A percentile compares a stretch with the other conserved stretches of the same genome.
Evolutionary conservation across 2,888 invertebrate species (phyloP).

Genomic region (Oscheius onirici): DNA sequence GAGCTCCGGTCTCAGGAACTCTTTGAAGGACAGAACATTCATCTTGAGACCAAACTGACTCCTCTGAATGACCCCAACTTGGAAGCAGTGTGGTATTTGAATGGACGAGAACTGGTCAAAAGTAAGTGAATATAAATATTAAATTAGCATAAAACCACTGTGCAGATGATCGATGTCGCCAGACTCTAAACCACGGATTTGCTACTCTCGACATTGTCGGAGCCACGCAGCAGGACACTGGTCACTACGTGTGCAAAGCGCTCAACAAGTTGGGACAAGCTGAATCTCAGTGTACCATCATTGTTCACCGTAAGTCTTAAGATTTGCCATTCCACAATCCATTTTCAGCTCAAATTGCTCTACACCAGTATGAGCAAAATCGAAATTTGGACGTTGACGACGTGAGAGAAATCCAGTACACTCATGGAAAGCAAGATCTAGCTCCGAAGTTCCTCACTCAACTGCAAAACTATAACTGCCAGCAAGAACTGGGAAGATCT

Average conservation of each 20-base stretch:
- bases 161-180: constrained; percentile 58
- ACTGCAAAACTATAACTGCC: constrained; percentile 63
- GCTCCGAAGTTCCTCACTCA: constrained; percentile 59
- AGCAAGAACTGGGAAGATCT: constrained; percentile 80
- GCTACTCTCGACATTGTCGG: constrained; percentile 87
- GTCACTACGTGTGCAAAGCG: constrained; percentile 92
- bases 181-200: constrained; percentile 87
- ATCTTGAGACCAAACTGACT: constrained; percentile 91
- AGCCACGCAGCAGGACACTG: constrained; percentile 80
- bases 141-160: background rate
- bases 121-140: constrained; percentile 28
- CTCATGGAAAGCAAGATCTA: constrained; percentile 44
- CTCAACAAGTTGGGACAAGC: constrained; percentile 95
- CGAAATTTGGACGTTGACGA: constrained; percentile 67
- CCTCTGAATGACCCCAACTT: constrained; percentile 91
- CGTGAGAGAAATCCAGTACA: constrained; percentile 65
- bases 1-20: constrained; percentile 86
- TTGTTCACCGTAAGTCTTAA: constrained; percentile 54
- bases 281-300: constrained; percentile 78
- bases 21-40: constrained; percentile 91
- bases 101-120: constrained; percentile 77
- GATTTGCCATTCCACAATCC: background rate
- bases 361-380: constrained; percentile 51
- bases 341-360: constrained; percentile 47
- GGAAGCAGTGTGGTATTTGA: constrained; percentile 95